A percentile compares a stretch with the other conserved stretches of the same genome.
Conservation (phyloP, 2,113 vertebrate species). For the Prietella phreatophila region DNA sequence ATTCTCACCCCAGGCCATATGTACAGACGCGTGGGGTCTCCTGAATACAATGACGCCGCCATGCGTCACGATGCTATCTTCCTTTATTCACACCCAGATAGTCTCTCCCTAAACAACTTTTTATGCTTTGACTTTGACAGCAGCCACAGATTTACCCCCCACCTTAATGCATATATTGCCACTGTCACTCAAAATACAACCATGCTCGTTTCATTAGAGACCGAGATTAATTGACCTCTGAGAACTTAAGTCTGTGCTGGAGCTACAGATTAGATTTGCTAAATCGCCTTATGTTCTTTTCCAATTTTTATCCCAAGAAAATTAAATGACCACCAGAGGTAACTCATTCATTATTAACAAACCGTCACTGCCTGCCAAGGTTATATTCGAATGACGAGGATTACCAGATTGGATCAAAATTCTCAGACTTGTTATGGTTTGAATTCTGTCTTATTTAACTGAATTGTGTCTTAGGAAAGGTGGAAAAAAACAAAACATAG, state of each 20-base stretch:
- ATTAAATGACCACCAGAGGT: constrained; percentile 7
- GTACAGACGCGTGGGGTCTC: constrained; percentile 55
- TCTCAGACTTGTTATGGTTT: not conserved
- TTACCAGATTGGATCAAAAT: constrained; percentile 4
- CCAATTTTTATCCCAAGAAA: not conserved
- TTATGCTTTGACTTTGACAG: constrained; percentile 54
- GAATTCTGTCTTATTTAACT: not conserved
- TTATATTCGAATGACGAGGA: not conserved
- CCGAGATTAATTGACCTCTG: not conserved
- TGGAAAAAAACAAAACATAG: not conserved
- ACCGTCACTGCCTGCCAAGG: not conserved
- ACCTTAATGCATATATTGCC: constrained; percentile 8
- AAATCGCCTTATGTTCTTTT: constrained; percentile 25
- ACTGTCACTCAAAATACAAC: not conserved
- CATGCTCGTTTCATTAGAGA: constrained; percentile 40
- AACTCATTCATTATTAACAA: constrained; percentile 5
- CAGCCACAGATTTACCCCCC: constrained; percentile 53
- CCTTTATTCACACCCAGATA: constrained; percentile 59
- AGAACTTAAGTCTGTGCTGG: constrained; percentile 14
- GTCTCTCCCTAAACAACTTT: constrained; percentile 49
- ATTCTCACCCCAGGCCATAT: constrained; percentile 54
- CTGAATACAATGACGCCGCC: constrained; percentile 57
- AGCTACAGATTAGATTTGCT: not conserved
- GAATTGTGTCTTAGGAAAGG: not conserved
- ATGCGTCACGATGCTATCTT: constrained; percentile 66